phyloP scores from a whole-genome alignment of 2,888 invertebrate genomes.

The Hirtodrosophila alboralis region DNA sequence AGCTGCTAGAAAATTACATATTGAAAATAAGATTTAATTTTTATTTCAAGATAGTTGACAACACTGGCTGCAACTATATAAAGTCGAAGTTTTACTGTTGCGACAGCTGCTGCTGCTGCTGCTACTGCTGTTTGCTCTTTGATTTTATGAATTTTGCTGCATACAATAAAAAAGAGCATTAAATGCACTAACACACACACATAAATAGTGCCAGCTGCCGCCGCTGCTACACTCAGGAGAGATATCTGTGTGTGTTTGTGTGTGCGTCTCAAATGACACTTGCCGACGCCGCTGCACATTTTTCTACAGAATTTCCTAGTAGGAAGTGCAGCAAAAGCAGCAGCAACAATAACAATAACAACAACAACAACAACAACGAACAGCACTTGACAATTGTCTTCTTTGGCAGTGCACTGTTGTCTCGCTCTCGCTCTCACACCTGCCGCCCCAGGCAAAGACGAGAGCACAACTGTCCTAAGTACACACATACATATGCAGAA shows the following conservation, averaged over 20 bases:
- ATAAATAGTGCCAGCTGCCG: conserved; percentile 53
- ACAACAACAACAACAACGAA: conserved; percentile 18
- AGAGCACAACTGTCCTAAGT: conserved; percentile 17
- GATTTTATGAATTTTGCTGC: conserved; percentile 66
- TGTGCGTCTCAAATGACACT: conserved; percentile 74
- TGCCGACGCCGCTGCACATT: conserved; percentile 63
- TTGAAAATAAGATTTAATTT: too few relatives aligned
- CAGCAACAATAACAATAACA: conserved; percentile 37
- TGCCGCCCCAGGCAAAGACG: conserved; percentile 26
- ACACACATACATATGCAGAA: conserved; percentile 2
- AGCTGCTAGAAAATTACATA: too few relatives aligned
- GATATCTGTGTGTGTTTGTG: conserved; percentile 38
- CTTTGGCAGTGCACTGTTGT: conserved; percentile 39
- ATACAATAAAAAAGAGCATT: conserved; percentile 63
- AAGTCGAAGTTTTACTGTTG: conserved; percentile 45
- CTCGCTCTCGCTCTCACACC: conserved; percentile 44
- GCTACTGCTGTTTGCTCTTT: conserved; percentile 44
- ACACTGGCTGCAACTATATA: neutral
- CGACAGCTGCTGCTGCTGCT: conserved; percentile 43
- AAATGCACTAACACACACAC: conserved; percentile 48
- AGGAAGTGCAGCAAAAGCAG: conserved; percentile 63
- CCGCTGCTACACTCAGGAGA: conserved; percentile 6
- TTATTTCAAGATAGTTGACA: neutral
- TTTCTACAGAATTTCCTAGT: conserved; percentile 71
- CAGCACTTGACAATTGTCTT: conserved; percentile 67